These are phyloP conservation scores for Leptosomus discolor DNA, from an alignment of 2,113 vertebrate genomes.

Conservation along the genomic window DNA sequence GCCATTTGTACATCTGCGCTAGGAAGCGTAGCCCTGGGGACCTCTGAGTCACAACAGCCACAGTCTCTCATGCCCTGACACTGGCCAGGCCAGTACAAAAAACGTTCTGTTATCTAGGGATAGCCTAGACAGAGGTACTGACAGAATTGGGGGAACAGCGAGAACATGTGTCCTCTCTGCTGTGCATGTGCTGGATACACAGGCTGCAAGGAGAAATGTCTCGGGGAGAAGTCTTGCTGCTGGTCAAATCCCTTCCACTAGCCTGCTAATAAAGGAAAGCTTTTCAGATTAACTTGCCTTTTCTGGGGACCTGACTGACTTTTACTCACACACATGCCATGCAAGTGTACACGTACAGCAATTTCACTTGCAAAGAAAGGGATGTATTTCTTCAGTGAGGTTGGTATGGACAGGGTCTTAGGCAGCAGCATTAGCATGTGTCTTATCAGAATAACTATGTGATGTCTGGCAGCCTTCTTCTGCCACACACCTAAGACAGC, in stretches of 20 bases:
- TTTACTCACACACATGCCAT: not conserved
- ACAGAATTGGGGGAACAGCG: not conserved
- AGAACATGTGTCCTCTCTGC: not conserved
- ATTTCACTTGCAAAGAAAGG: not conserved
- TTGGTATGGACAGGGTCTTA: not conserved
- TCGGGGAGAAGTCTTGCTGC: not conserved
- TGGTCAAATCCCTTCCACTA: not conserved
- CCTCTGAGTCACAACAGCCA: not conserved
- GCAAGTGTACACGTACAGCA: not conserved
- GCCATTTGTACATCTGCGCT: accelerated
- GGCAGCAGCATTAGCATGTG: not conserved
- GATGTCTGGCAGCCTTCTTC: not conserved
- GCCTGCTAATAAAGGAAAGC: not conserved
- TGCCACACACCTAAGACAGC: not conserved
- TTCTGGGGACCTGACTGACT: not conserved
- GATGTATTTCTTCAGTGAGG: not conserved
- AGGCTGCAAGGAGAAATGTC: not conserved
- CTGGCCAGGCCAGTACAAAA: not conserved
- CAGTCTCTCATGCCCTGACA: not conserved
- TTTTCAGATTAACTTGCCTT: not conserved
- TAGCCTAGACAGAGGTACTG: not conserved
- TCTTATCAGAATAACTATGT: not conserved
- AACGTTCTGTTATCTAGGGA: not conserved
- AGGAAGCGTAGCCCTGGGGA: not conserved
- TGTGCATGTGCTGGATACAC: not conserved